Base-by-base conservation (phyloP, 2,888 invertebrate species). In the Ichneumoninae sp. region DNA sequence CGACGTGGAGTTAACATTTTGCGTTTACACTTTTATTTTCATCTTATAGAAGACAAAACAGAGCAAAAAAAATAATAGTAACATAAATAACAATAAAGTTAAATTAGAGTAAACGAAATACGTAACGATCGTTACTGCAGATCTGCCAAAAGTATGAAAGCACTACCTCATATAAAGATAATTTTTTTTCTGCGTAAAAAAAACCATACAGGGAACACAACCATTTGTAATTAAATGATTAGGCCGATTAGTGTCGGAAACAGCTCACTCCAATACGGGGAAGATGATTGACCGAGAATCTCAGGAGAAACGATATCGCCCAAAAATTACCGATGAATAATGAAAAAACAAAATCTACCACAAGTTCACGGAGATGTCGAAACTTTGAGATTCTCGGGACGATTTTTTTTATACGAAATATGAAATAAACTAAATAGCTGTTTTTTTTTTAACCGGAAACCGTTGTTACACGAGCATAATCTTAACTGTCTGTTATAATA, bases 151-250 rank as follows among this genome's bases (percentile, higher is more conserved):
- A 89, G 86, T 89, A 91, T 89, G 87, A 92, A 90, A 90, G 85
- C 90, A 89, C 92, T 93, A 93, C 93, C 92, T 92, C 92, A 91
- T 80, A 83, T 65, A 75, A 26, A 60, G 60, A 60, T 60, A 60
- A 60, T 54, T 47, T 66, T 74, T 68, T 54, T 54, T 76, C 50
- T 60, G 22, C 13, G 66, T 33, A 19, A 22, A 57, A 57, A 57
- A 57, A 19, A 76, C 33, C 60, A 82, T 79, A 82, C 84, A 84
- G 84, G 82, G 76, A 84, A 76, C 40, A 81, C 62, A 76, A 50
- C 70, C 82, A 84, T 60, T 71, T 84, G 62, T 78, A 50, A 72
- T 79, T 72, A 71, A 74, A 44, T 80, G 54, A 50, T 54, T 79
- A 26, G 26, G 57, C 75, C 79, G 52, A 79, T 72, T 77, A 66